Evolutionary conservation across 35 echinoderm and acorn worm genomes (phyloP), one percentile per base, ranked within the genome.

Genomic region (Hemicentrotus pulcherrimus): DNA sequence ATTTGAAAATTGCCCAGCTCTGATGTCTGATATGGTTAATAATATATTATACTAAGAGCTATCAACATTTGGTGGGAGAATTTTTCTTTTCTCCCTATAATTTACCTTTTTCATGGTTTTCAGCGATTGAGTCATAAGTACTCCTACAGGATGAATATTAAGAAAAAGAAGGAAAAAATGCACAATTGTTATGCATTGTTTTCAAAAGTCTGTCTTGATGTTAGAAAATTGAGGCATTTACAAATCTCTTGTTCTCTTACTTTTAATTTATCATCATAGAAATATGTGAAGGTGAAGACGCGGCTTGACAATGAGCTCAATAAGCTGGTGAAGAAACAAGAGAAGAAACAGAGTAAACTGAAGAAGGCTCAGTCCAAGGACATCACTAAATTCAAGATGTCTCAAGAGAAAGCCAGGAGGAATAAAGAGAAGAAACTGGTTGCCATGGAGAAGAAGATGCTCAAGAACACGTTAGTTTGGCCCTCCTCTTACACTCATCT

Each of bases 311-410:
- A 45, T n/a, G 96, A 98, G 65, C 94, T 98, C n/a, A 96, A 99
- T 52, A 99, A 99, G 50, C 70, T 99, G 86, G 97, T 97, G 48
- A 99, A 98, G 93, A 99, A 99, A 86, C 96, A 98, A 41, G 98
- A 99, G 95, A 99, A 99, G 94, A 97, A 96, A 90, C 97, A 98
- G 87, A 98, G 98, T 92, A 99, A 99, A 89, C 86, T 97, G 61
- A 99, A 98, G 95, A 97, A 97, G 59, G 59, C 61, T 19, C 97
- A 97, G 22, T 86, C 86, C 30, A 96, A 97, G 32, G 97, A 97
- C 46, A 32, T 96, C 9, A 91, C 71, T 86, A 99, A 99, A 90
- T 32, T 98, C 5, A 93, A 96, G 87, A 47, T 86, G 4, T 28
- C 48, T 19, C 98, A 99, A 28, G 86, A 95, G 31, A 97, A 98